Percentiles rank a stretch among this genome's conserved stretches.
These are phyloP conservation scores for Miichthys miiuy DNA, from an alignment of 2,797 vertebrate species.

Conservation along the genomic window DNA sequence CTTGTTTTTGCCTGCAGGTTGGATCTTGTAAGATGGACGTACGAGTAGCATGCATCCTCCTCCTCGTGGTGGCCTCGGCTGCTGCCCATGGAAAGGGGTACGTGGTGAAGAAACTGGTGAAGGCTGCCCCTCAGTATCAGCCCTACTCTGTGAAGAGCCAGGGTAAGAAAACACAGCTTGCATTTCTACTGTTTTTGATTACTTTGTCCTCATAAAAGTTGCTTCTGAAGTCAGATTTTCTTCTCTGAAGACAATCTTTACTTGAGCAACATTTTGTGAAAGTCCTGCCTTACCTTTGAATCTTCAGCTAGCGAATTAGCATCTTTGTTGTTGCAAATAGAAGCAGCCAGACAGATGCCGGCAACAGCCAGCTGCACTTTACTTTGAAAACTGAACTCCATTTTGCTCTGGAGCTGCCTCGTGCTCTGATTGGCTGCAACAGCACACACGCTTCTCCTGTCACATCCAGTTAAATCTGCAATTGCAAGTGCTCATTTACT, in stretches of 20 bases:
- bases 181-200: not conserved
- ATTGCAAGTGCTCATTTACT: slow-evolving; percentile 4
- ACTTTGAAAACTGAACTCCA: slow-evolving; percentile 65
- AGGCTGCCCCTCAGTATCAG: slow-evolving; percentile 86
- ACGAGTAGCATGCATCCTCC: slow-evolving; percentile 85
- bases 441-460: slow-evolving; percentile 57
- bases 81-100: slow-evolving; percentile 90
- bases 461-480: slow-evolving; percentile 10
- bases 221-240: slow-evolving; percentile 11
- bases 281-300: slow-evolving; percentile 29
- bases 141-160: slow-evolving; percentile 92
- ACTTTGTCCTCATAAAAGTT: not conserved
- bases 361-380: slow-evolving; percentile 43
- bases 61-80: slow-evolving; percentile 87
- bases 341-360: slow-evolving; percentile 28
- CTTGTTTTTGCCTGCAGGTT: slow-evolving; percentile 77
- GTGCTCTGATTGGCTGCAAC: slow-evolving; percentile 74
- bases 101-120: slow-evolving; percentile 91
- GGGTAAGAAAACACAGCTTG: slow-evolving; percentile 84
- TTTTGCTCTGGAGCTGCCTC: slow-evolving; percentile 24
- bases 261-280: not conserved
- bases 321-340: slow-evolving; percentile 22
- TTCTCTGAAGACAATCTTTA: not conserved
- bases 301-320: slow-evolving; percentile 6
- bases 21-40: slow-evolving; percentile 89